phyloP scores from a whole-genome alignment of 2,113 vertebrate species.

The Rhinichthys klamathensis region DNA sequence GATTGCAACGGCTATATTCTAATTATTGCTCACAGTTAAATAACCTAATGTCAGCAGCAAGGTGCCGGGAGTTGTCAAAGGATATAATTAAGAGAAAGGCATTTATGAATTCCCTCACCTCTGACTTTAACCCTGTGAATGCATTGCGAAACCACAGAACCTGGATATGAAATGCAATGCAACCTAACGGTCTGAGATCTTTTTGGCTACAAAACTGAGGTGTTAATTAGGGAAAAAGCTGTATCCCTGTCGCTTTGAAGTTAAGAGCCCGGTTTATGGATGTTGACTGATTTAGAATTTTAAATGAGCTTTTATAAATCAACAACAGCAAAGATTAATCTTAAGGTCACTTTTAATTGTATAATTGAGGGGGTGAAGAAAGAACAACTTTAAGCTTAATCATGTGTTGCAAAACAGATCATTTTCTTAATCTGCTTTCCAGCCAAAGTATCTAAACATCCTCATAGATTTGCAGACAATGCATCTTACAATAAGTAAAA shows the following conservation, averaged over 20 bases:
- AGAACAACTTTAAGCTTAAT: background rate
- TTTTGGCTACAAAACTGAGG: constrained; percentile 25
- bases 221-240: constrained; percentile 23
- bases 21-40: constrained; percentile 59
- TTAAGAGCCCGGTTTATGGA: background rate
- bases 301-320: background rate
- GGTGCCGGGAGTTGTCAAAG: constrained; percentile 54
- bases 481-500: too few species aligned
- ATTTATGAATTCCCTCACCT: constrained; percentile 53
- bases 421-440: background rate
- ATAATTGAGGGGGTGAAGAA: background rate
- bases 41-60: constrained; percentile 51
- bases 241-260: constrained; percentile 3
- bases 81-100: constrained; percentile 59
- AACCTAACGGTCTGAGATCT: constrained; percentile 34
- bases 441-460: background rate
- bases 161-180: background rate
- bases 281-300: background rate
- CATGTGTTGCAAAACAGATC: background rate
- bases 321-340: constrained; percentile 23
- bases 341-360: background rate
- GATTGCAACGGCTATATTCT: constrained; percentile 55
- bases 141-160: constrained; percentile 9
- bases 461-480: too few species aligned
- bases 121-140: constrained; percentile 44